phyloP scores from a whole-genome alignment of 30 jellyfish, hydroid and myxozoan species.

The Catostylus mosaicus region DNA sequence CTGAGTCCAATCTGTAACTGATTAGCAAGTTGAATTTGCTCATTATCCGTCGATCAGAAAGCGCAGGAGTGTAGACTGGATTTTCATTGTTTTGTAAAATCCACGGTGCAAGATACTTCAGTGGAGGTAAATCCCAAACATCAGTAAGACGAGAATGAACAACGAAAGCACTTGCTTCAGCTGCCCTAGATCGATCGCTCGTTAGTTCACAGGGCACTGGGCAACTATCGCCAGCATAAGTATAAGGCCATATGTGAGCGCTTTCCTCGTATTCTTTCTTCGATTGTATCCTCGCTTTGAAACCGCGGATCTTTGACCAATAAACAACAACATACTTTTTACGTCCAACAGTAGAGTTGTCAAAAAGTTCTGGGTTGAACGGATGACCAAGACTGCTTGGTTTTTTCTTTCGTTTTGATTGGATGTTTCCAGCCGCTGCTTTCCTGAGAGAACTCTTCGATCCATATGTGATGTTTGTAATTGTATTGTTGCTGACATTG shows the following conservation, averaged over 20 bases:
- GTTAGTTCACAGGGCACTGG: constrained; percentile 96
- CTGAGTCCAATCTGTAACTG: constrained; percentile 94
- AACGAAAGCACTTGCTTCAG: constrained; percentile 96
- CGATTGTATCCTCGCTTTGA: constrained; percentile 84
- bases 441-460: not conserved
- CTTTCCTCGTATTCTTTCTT: constrained; percentile 83
- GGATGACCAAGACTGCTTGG: constrained; percentile 93
- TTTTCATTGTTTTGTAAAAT: constrained; percentile 95
- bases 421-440: not conserved
- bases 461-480: not conserved
- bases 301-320: constrained; percentile 98
- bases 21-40: constrained; percentile 89
- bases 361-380: constrained; percentile 88
- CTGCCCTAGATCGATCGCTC: constrained; percentile 88
- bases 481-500: not conserved
- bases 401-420: constrained; percentile 8
- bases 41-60: constrained; percentile 90
- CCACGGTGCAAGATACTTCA: constrained; percentile 96
- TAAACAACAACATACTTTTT: constrained; percentile 80
- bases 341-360: constrained; percentile 77
- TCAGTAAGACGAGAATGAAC: constrained; percentile 96
- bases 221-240: constrained; percentile 95
- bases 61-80: constrained; percentile 99
- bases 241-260: constrained; percentile 97
- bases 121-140: constrained; percentile 98